Conservation (phyloP, 2,797 vertebrate species). For the Tapera naevia region DNA sequence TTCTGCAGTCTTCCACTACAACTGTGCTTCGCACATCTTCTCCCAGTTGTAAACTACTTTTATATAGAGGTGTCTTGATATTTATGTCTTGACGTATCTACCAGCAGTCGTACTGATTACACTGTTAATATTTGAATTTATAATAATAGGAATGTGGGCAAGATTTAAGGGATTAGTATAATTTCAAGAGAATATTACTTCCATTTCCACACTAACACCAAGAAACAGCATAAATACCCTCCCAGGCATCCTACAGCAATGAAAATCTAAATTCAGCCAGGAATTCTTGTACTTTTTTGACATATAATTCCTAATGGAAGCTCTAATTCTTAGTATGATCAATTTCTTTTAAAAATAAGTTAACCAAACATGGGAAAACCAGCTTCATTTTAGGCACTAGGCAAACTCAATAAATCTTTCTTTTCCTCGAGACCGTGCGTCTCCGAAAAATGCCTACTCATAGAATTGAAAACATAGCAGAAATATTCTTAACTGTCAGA, state of each 20-base stretch:
- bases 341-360: constrained; percentile 24
- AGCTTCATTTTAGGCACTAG: not conserved
- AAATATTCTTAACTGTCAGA: constrained; percentile 38
- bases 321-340: not conserved
- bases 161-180: not conserved
- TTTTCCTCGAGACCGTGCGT: not conserved
- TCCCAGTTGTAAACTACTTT: not conserved
- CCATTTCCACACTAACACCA: not conserved
- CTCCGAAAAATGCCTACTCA: not conserved
- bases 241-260: not conserved
- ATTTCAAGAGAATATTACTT: not conserved
- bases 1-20: not conserved
- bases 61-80: not conserved
- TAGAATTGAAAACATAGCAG: constrained; percentile 1
- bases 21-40: not conserved
- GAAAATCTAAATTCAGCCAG: constrained; percentile 4
- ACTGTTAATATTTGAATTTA: not conserved
- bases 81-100: not conserved
- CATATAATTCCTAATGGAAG: not conserved
- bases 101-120: not conserved
- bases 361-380: constrained; percentile 12
- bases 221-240: not conserved
- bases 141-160: not conserved
- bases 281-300: not conserved
- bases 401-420: not conserved